Base-by-base conservation (phyloP, 1,140 invertebrate genomes). In the Halictus rubicundus region DNA sequence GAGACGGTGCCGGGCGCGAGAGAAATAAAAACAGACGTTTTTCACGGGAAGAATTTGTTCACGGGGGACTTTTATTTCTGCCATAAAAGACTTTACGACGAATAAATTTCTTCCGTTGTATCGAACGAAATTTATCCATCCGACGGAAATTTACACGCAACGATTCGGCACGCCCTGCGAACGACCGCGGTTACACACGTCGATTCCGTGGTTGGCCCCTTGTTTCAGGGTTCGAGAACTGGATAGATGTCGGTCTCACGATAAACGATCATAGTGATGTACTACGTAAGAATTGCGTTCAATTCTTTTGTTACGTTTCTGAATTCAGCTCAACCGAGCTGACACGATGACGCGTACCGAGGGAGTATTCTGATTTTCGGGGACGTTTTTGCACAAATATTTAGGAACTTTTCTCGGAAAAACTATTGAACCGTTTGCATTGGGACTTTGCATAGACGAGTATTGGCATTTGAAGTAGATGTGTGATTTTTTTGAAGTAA, bases 41-140 rank as follows among this genome's bases (percentile, higher is more conserved):
- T 16, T 63, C 68, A 27, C 59, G 32, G 46, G 32, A 78, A 78
- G 42, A 78, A 78, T 78, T 78, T 71, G 76, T 54, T 77, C 68
- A 46, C 46, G n/a, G 32, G 46, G 19, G 27, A 78, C 46, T 52
- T 71, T 78, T 78, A 71, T 71, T 64, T 23, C 68, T 12, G 46
- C 42, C 32, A 49, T 78, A 78, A 78, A 78, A 70, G 46, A 32
- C 54, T 76, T 78, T 78, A 78, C 68, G 68, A n/a, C 32, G 68
- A 71, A 78, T 78, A 64, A 71, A 71, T 71, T 78, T 71, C 52
- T 71, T 39, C 32, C 75, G 23, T 63, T 78, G 75, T 52, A 70
- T 71, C 66, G 75, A 71, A 70, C 68, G n/a, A 49, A 78, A 78
- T 76, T 76, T 68, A 76, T 68, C 52, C 54, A 60, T 60, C 65